Base-by-base conservation (phyloP, 2,113 vertebrate species). In the Alethe diademata region DNA sequence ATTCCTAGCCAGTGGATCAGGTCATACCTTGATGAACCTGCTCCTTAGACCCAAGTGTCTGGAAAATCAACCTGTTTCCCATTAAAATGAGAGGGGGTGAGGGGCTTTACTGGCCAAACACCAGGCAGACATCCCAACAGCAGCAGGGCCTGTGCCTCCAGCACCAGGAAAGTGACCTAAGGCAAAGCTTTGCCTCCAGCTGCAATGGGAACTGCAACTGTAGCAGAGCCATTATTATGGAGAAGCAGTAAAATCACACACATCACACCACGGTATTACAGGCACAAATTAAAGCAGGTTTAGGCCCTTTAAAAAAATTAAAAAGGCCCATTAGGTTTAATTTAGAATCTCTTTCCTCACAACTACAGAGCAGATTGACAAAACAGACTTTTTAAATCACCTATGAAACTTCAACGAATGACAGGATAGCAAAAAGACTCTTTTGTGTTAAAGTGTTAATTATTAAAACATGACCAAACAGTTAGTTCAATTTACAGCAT, bases 371-470 rank as follows among this genome's bases (percentile, higher is more conserved):
- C 48, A 96, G 65, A 95, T 94, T 93, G 88, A 93, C 53, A 95
- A 96, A 96, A 92, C 92, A 97, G 95, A 90, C 86, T 84, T 90
- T 92, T 88, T 5, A 93, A 95, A 86, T 86, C 75, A 96, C 82
- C 93, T 94, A 88, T 78, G 92, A 92, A 95, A 94, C 56, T 90
- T 88, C 61, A 33, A 19, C 64, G 9, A 94, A 12, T 92, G 93
- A 96, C 82, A 94, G 90, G 78, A 90, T 93, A 96, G 92, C 47
- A 83, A 74, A 96, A 96, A 86, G 66, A 31, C 67, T 74, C 90
- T 88, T 93, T 93, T 96, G 88, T 96, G 85, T 78, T 83, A 84
- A 93, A 97, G 86, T 78, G 92, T 92, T 95, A 96, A 95, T 97
- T 95, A 96, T 92, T 95, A 94, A 96, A 97, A 96, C 95, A 95